Percentiles rank a stretch among this genome's conserved stretches.
Conservation (phyloP, 35 echinoderm and acorn worm species). For the Lytechinus pictus region DNA sequence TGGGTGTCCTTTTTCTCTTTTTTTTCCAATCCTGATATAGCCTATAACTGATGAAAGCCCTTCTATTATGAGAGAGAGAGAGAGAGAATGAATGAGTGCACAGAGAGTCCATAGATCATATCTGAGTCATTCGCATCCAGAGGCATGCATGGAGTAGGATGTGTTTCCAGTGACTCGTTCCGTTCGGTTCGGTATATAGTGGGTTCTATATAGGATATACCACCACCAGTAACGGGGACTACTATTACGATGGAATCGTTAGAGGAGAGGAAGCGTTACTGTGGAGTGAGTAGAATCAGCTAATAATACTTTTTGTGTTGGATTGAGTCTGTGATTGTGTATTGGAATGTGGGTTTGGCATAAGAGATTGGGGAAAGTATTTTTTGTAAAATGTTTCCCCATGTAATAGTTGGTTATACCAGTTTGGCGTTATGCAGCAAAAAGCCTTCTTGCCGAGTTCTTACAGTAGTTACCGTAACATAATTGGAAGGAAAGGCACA, state of each 20-base stretch:
- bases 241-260: not conserved
- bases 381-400: not conserved
- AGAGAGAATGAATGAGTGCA: not conserved
- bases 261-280: not conserved
- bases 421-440: too few relatives aligned
- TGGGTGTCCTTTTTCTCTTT: not conserved
- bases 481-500: too few relatives aligned
- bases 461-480: too few relatives aligned
- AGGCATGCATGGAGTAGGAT: not conserved
- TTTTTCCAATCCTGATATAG: not conserved
- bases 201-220: not conserved
- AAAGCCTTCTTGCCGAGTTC: too few relatives aligned
- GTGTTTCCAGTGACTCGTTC: not conserved
- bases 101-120: slow-evolving; percentile 3
- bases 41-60: not conserved
- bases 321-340: not conserved
- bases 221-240: not conserved
- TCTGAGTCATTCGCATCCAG: not conserved
- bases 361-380: not conserved
- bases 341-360: not conserved
- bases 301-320: too few relatives aligned
- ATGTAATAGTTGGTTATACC: too few relatives aligned
- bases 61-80: not conserved
- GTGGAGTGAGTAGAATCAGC: not conserved
- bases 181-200: too few relatives aligned